Evolutionary conservation across 1,140 invertebrate genomes (phyloP).

Genomic region (Caenorhabditis inopinata): DNA sequence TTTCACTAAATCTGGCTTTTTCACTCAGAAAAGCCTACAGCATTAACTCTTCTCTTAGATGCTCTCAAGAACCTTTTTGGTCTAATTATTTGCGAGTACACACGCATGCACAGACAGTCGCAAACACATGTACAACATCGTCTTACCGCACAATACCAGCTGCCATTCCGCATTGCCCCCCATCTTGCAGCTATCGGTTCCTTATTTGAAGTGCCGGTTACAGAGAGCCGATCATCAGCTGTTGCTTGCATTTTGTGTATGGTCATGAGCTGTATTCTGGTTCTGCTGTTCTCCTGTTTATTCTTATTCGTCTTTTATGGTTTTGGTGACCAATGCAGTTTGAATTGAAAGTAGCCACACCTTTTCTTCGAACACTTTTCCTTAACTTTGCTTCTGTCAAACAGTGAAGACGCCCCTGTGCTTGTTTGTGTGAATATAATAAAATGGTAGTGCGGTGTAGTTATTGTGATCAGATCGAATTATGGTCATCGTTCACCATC

Average conservation of each 20-base stretch:
- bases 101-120: not conserved
- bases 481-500: not conserved
- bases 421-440: conserved; percentile 11
- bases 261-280: not conserved
- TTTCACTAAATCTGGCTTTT: not conserved
- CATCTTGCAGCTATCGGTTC: not conserved
- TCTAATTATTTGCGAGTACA: conserved; percentile 24
- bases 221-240: conserved; percentile 23
- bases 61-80: conserved; percentile 33
- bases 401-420: not conserved
- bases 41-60: conserved; percentile 11
- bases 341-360: conserved; percentile 15
- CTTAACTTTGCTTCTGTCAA: conserved; percentile 17
- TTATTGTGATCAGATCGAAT: conserved; percentile 21
- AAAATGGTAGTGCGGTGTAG: not conserved
- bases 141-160: conserved; percentile 28
- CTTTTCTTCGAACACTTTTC: conserved; percentile 18
- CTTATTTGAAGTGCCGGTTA: conserved; percentile 21
- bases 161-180: not conserved
- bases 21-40: not conserved
- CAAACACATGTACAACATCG: conserved; percentile 30
- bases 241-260: not conserved
- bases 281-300: not conserved
- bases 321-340: not conserved
- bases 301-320: not conserved